Base-by-base conservation (phyloP, 2,113 vertebrate genomes). In the Oenanthe oenanthe region DNA sequence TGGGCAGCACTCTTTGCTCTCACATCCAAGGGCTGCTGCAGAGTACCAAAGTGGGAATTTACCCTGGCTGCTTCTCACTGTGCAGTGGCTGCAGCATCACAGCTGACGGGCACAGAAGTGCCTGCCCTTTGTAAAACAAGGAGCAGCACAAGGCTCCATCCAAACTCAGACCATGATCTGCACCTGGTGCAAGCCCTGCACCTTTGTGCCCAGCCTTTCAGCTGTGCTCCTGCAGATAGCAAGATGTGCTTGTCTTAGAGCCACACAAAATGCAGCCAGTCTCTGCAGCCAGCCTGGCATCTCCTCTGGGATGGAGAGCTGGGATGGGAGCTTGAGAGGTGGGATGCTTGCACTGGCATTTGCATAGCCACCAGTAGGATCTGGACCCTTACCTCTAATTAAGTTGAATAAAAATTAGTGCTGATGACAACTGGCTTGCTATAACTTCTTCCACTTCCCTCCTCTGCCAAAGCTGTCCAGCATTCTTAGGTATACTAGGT, bases 11-110 rank as follows among this genome's bases (percentile, higher is more conserved):
- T 72, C 40, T 36, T 50, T 40, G 50, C 34, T 76, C 32, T 50
- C 4, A 9, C 56, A 60, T 6, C 31, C 45, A 21, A 9, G 0
- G 4, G 76, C 56, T 65, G 68, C 72, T 71, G 36, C 54, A 45
- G 0, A 71, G 19, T 4, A 63, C 29, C 51, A 25, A 42, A 40
- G 36, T 0, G 0, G 38, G 28, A 83, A 8, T 11, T 58, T 6
- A 38, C 6, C 53, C 24, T 42, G 29, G 18, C 47, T 13, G 17
- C n/a, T 75, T 43, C 67, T 73, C 9, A 1, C 54, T 32, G 40
- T 47, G 34, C 51, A 31, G 6, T 10, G 8, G 7, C 2, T 36
- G 28, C 21, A 57, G 50, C n/a, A 18, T 20, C 45, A 5, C 29
- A 61, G 50, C n/a, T 85, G 66, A 48, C 0, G 0, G 54, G 47